Evolutionary conservation across 2,797 vertebrate genomes (phyloP), one percentile per base, ranked within the genome.

Genomic region (Cossypha niveicapilla): DNA sequence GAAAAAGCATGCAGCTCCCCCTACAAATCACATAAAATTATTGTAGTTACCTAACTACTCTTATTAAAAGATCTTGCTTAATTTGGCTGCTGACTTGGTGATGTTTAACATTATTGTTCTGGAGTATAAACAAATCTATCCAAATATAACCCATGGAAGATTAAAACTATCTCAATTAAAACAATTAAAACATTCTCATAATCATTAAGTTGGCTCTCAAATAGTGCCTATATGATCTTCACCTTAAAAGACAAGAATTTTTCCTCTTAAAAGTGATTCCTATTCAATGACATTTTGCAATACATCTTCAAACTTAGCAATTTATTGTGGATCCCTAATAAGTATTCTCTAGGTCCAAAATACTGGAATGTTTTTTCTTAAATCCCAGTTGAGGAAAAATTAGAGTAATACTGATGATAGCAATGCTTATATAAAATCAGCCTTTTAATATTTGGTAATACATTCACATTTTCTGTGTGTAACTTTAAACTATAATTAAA

Each of bases 21-120:
- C 24, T 24, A 17, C 25, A 93, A 97, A 97, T 95, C 83, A 96
- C 71, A 37, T 67, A 45, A 77, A 74, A 72, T 83, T 57, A 39
- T 82, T 91, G 25, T 93, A 96, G 89, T 94, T 92, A 72, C 67
- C 83, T 97, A 96, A 96, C 90, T 47, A 91, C 37, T 84, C 44
- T 45, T 87, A 58, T 73, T 95, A 88, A 96, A 94, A 92, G 28
- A 75, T 86, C 94, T 96, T 97, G 97, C 96, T 97, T 97, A 81
- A 86, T 94, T 65, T 94, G 93, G 94, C 97, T 98, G 96, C 95
- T 96, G 96, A 95, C 86, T 76, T 95, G 88, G 60, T 98, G 96
- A 95, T 90, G 96, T 82, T 92, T 96, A 96, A 86, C 84, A 75
- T 96, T 96, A 90, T 57, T 92, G 58, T 97, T 97, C 93, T 97